Base-by-base conservation (phyloP, 1,140 invertebrate species). In the Metopolophium dirhodum region DNA sequence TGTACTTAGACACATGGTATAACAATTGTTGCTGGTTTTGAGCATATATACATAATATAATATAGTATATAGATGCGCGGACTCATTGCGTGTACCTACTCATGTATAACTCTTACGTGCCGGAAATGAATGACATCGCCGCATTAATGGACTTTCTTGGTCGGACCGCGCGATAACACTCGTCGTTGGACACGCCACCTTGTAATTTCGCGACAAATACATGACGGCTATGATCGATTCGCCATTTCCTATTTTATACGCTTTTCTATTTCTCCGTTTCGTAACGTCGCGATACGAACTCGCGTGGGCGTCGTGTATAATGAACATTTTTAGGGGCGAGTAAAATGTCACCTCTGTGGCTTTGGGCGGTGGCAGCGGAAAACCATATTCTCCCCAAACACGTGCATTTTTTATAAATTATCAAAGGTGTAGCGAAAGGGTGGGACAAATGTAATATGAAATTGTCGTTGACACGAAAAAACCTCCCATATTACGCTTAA, bases 131-230 rank as follows among this genome's bases (percentile, higher is more conserved):
- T 30, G 57, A 90, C 23, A n/a, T 45, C 37, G 57, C 9, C 3
- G 88, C 18, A 68, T 68, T 90, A 90, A 90, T 90, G 89, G 57
- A 90, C 57, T 90, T 90, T 90, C 89, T 90, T 20, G 57, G 57
- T 61, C 57, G 23, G 30, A 90, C 54, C 30, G 20, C 18, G 47
- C 49, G 88, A 89, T 26, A 89, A 54, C 49, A 51, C 22, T 54
- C 20, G n/a, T 6, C 61, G 61, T 77, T 14, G 61, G 87, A 89
- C 88, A 89, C 51, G 88, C 88, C 88, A 89, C 37, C 49, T 37
- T 35, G 49, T 30, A 26, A 89, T 89, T 57, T 11, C 35, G 37
- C 20, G 47, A 45, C 47, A 22, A 54, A 89, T 35, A 89, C 49
- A 35, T 8, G n/a, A 51, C 35, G 49, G 49, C 37, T 57, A 57